Percentiles rank a stretch among this genome's conserved stretches.
Evolutionary conservation across 2,888 invertebrate species (phyloP).

Genomic region (Dexiosoma caninum): DNA sequence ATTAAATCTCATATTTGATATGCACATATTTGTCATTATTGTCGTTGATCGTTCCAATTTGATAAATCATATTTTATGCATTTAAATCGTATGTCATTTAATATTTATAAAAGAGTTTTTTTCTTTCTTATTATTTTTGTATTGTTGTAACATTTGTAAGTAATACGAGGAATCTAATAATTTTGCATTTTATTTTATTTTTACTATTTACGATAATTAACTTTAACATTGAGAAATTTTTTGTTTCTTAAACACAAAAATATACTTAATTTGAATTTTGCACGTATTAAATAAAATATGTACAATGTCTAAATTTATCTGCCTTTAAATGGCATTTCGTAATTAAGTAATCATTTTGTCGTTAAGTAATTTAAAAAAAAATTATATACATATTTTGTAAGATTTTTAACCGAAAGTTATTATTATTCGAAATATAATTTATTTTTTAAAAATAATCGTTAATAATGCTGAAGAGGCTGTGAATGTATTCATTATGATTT

Average conservation of each 20-base stretch:
- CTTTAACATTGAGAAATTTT: constrained; percentile 43
- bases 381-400: constrained; percentile 45
- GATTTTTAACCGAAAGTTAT: background rate
- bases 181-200: constrained; percentile 1
- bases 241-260: constrained; percentile 8
- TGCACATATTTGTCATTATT: constrained; percentile 36
- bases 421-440: constrained; percentile 31
- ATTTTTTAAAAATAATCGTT: constrained; percentile 14
- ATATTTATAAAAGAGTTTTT: constrained; percentile 15
- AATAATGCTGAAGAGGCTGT: constrained; percentile 73
- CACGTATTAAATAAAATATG: too few relatives aligned
- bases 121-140: too few relatives aligned
- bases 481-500: constrained; percentile 68
- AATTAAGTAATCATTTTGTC: constrained; percentile 30
- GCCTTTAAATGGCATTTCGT: constrained; percentile 34
- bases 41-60: constrained; percentile 64
- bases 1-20: background rate
- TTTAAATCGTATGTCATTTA: constrained; percentile 54
- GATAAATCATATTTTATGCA: constrained; percentile 64
- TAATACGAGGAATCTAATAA: background rate
- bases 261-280: constrained; percentile 28
- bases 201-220: constrained; percentile 47
- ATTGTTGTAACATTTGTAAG: constrained; percentile 8
- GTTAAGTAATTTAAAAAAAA: constrained; percentile 52
- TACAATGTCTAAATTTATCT: constrained; percentile 27